phyloP scores from a whole-genome alignment of 2,113 vertebrate species.

The Scolopax mira region DNA sequence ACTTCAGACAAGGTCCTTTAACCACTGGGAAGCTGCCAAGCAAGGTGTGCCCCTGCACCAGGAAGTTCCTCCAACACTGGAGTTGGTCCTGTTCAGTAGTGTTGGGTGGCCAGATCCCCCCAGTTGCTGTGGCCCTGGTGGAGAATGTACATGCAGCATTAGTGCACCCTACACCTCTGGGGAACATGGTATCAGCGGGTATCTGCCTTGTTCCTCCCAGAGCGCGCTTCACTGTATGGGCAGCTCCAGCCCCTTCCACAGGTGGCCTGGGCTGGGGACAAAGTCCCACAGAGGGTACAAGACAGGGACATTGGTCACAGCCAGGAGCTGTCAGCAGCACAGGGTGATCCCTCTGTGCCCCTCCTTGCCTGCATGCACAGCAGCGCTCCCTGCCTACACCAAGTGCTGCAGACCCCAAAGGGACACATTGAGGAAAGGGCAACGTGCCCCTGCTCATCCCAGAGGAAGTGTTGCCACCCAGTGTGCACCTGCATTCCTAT shows the following conservation, averaged over 20 bases:
- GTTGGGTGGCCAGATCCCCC: not conserved
- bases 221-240: accelerated
- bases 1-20: not conserved
- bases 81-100: not conserved
- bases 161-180: not conserved
- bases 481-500: not conserved
- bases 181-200: not conserved
- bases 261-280: not conserved
- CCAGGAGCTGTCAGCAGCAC: not conserved
- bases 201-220: not conserved
- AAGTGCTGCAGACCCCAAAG: not conserved
- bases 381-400: not conserved
- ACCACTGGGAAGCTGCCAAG: not conserved
- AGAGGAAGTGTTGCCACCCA: not conserved
- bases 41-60: not conserved
- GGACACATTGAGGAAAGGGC: not conserved
- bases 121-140: not conserved
- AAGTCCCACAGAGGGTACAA: not conserved
- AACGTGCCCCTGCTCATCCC: accelerated
- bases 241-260: not conserved
- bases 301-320: not conserved
- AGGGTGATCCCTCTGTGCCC: not conserved
- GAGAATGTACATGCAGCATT: accelerated
- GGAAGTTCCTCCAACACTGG: not conserved
- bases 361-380: not conserved